Percentiles rank a stretch among this genome's conserved stretches.
These are phyloP conservation scores for Tetranychus cinnabarinus DNA, from an alignment of 1,140 invertebrate species.

Conservation along the genomic window DNA sequence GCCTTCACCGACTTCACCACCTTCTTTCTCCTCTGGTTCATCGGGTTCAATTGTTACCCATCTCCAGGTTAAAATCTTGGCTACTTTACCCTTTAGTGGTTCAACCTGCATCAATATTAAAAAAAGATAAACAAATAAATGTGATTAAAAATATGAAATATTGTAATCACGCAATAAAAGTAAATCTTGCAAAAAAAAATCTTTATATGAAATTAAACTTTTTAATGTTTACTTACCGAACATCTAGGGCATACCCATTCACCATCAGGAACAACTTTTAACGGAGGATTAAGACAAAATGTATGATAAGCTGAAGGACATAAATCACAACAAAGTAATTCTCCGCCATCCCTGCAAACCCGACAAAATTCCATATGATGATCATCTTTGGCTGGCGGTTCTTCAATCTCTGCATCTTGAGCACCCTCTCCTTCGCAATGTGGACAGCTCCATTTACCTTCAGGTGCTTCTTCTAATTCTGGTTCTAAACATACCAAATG, in stretches of 20 bases:
- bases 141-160: no score
- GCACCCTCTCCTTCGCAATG: conserved; percentile 69
- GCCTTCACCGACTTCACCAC: conserved; percentile 25
- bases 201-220: not conserved
- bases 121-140: no score
- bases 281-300: conserved; percentile 83
- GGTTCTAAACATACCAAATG: conserved; percentile 95
- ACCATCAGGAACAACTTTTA: conserved; percentile 77
- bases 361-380: conserved; percentile 94
- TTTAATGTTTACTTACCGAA: conserved; percentile 29
- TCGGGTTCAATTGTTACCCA: conserved; percentile 22
- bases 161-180: no score
- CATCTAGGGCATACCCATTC: conserved; percentile 97
- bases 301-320: conserved; percentile 95
- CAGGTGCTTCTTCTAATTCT: conserved; percentile 89
- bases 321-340: conserved; percentile 86
- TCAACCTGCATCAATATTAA: conserved; percentile 21
- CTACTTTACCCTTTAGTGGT: conserved; percentile 55
- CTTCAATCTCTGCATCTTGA: conserved; percentile 47
- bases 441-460: conserved; percentile 98
- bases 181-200: not conserved
- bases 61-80: conserved; percentile 91
- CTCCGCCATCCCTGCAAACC: conserved; percentile 90
- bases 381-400: conserved; percentile 24
- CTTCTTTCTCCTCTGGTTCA: not conserved